Conservation (phyloP, 2,888 invertebrate species). For the Microplitis manilae region DNA sequence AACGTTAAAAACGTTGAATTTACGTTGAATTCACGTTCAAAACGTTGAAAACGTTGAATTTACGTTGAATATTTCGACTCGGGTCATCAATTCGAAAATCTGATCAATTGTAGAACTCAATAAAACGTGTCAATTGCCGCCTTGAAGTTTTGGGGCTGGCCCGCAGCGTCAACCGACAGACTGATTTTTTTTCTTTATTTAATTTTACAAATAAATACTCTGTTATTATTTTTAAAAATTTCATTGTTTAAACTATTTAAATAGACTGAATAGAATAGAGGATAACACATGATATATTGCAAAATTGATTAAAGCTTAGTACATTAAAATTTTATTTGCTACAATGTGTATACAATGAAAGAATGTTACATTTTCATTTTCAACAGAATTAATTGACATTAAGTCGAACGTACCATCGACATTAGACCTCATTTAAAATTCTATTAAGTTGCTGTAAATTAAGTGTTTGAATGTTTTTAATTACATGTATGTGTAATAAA, state of each 20-base stretch:
- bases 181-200: too few relatives aligned
- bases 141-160: too few relatives aligned
- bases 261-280: background rate
- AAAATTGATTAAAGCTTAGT: background rate
- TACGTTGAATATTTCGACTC: too few relatives aligned
- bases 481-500: background rate
- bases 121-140: too few relatives aligned
- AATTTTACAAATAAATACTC: too few relatives aligned
- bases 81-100: too few relatives aligned
- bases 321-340: background rate
- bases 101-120: too few relatives aligned
- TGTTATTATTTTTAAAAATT: background rate
- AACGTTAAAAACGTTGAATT: too few relatives aligned
- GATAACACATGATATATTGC: background rate
- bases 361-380: background rate
- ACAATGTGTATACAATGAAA: background rate
- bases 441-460: slow-evolving; percentile 15
- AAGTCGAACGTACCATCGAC: slow-evolving; percentile 26
- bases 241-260: background rate
- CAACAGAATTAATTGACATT: slow-evolving; percentile 2
- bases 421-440: slow-evolving; percentile 42
- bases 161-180: too few relatives aligned
- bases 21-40: too few relatives aligned
- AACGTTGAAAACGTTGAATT: too few relatives aligned
- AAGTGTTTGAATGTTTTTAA: slow-evolving; percentile 18